Conservation (phyloP, 2,113 vertebrate species). For the Bos taurus region ARS-UCD2.0 NC_037342.1:53521001-53521500, state of each 20-base stretch:
- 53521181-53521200: neutral
- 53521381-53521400: constrained; percentile 12
- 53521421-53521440: constrained; percentile 74
- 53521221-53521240: neutral
- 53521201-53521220: neutral
- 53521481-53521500: constrained; percentile 83
- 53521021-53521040: neutral
- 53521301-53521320: neutral
- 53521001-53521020: neutral
- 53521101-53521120: neutral
- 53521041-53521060: neutral
- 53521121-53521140: neutral
- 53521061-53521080: neutral
- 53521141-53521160: constrained; percentile 10
- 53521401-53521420: constrained; percentile 48
- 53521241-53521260: neutral
- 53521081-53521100: constrained; percentile 5
- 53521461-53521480: constrained; percentile 25
- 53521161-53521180: neutral
- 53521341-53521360: neutral
- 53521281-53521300: neutral
- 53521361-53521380: constrained; percentile 33
- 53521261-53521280: neutral
- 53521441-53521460: constrained; percentile 85
- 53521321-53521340: neutral